Conservation (phyloP, 2,113 vertebrate species). For the Pao palembangensis region DNA sequence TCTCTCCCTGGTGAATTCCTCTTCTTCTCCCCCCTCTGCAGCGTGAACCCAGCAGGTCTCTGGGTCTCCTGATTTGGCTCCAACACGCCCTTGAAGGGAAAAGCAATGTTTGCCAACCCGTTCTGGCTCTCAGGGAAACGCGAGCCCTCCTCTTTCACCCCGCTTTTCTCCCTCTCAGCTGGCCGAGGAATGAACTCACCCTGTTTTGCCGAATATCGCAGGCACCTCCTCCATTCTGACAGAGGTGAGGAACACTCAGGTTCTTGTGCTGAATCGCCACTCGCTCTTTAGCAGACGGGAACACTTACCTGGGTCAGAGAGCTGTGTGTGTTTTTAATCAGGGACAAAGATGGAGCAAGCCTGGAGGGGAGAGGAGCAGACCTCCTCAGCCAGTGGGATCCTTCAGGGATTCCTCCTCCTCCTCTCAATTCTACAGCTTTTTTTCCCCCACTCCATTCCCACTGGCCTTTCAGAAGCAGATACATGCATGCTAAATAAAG, state of each 20-base stretch:
- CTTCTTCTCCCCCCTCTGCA: conserved; percentile 1
- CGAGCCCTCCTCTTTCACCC: not conserved
- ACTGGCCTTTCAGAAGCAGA: no score
- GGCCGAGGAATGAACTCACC: not conserved
- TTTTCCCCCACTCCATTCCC: no score
- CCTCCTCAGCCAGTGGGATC: conserved; percentile 44
- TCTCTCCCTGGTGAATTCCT: not conserved
- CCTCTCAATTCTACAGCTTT: conserved; percentile 8
- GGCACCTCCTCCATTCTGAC: not conserved
- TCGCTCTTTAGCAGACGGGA: no score
- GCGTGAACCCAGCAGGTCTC: conserved; percentile 39
- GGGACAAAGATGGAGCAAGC: conserved; percentile 38
- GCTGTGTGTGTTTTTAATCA: conserved; percentile 41
- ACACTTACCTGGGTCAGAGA: conserved; percentile 8
- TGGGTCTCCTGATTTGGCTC: conserved; percentile 29
- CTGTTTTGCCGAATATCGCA: conserved; percentile 5
- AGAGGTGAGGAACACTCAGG: not conserved
- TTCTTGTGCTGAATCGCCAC: no score
- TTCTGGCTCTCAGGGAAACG: not conserved
- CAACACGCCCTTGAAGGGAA: conserved; percentile 7
- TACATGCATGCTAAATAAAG: no score
- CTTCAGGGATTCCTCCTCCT: conserved; percentile 34
- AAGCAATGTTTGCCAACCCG: not conserved
- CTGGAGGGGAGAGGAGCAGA: conserved; percentile 24
- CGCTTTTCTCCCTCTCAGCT: not conserved